Conservation (phyloP, 1,140 invertebrate genomes). For the Octopus bimaculoides region DNA sequence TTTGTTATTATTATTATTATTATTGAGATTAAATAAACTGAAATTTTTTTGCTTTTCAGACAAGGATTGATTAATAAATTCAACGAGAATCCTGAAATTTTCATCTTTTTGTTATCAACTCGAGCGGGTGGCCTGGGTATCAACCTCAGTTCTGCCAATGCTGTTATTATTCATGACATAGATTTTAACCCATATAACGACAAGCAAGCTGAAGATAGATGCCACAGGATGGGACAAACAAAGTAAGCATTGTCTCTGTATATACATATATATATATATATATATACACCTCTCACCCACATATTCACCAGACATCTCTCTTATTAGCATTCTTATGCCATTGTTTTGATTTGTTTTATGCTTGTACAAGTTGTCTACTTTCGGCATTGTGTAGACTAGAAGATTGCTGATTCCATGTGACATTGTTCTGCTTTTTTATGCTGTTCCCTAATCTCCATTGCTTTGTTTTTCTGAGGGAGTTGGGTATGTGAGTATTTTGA, state of each 20-base stretch:
- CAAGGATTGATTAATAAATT: constrained; percentile 63
- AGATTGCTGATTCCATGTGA: background rate
- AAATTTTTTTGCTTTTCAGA: constrained; percentile 36
- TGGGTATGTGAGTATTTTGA: too few species aligned
- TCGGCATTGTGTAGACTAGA: background rate
- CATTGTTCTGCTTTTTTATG: background rate
- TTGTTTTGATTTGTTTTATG: background rate
- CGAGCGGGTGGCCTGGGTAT: constrained; percentile 65
- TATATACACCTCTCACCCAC: background rate
- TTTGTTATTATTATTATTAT: too few species aligned
- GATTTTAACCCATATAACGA: constrained; percentile 94
- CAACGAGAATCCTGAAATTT: constrained; percentile 58
- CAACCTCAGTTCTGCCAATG: constrained; percentile 64
- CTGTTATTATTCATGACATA: constrained; percentile 65
- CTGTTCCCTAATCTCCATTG: background rate
- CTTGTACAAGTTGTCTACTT: background rate
- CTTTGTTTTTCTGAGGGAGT: too few species aligned
- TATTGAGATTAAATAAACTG: too few species aligned
- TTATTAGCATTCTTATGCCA: background rate
- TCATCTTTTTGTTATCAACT: constrained; percentile 65
- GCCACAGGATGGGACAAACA: constrained; percentile 91
- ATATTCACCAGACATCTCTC: background rate
- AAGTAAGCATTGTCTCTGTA: constrained; percentile 59
- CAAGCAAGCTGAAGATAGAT: constrained; percentile 95
- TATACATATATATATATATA: background rate